phyloP scores from a whole-genome alignment of 2,888 invertebrate genomes.

The Limenitis camilla region DNA sequence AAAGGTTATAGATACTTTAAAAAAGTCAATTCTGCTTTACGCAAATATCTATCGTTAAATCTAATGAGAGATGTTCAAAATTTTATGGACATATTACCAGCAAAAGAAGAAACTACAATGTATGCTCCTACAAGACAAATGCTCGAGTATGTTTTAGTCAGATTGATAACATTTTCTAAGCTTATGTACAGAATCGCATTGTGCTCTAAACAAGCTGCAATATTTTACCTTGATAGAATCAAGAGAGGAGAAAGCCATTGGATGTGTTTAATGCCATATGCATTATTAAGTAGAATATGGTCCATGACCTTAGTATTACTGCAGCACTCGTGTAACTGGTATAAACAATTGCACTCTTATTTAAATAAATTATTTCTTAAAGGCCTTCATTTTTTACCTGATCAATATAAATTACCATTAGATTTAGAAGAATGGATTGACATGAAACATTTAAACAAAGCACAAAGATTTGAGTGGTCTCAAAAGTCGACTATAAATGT shows the following conservation, averaged over 20 bases:
- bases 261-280: slow-evolving; percentile 72
- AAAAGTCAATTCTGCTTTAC: slow-evolving; percentile 68
- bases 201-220: slow-evolving; percentile 61
- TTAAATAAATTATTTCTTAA: slow-evolving; percentile 49
- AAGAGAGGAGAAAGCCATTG: slow-evolving; percentile 72
- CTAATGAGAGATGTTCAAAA: slow-evolving; percentile 58
- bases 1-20: slow-evolving; percentile 72
- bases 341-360: slow-evolving; percentile 55
- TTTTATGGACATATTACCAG: slow-evolving; percentile 46
- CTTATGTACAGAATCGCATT: slow-evolving; percentile 67
- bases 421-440: slow-evolving; percentile 67
- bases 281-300: slow-evolving; percentile 73
- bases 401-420: slow-evolving; percentile 54
- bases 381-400: slow-evolving; percentile 67
- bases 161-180: slow-evolving; percentile 72
- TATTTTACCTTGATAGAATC: slow-evolving; percentile 68
- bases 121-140: slow-evolving; percentile 74
- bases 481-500: slow-evolving; percentile 37
- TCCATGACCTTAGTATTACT: slow-evolving; percentile 60
- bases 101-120: slow-evolving; percentile 34
- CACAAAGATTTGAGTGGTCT: slow-evolving; percentile 55
- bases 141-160: slow-evolving; percentile 71
- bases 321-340: slow-evolving; percentile 68
- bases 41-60: slow-evolving; percentile 63
- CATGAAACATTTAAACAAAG: slow-evolving; percentile 58